phyloP scores from a whole-genome alignment of 2,113 vertebrate species.

The Thamnophis sirtalis region DNA sequence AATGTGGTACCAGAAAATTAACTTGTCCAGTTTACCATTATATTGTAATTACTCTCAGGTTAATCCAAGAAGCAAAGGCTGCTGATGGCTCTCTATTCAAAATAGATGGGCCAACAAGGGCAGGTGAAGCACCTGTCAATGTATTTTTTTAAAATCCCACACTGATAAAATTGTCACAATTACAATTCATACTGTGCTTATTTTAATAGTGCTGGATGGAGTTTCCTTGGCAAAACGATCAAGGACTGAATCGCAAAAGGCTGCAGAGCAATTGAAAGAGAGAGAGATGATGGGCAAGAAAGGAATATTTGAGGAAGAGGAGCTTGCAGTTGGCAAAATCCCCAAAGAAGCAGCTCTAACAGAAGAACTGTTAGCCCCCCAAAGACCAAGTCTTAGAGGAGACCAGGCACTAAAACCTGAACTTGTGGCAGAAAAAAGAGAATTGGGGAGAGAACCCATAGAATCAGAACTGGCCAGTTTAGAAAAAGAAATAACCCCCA shows the following conservation, averaged over 20 bases:
- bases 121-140: background rate
- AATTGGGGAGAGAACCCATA: fast-evolving
- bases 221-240: conserved; percentile 1
- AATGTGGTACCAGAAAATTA: background rate
- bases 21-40: background rate
- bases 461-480: background rate
- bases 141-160: background rate
- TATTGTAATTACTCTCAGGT: background rate
- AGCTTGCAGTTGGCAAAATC: background rate
- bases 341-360: fast-evolving
- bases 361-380: fast-evolving
- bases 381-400: background rate
- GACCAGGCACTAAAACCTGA: background rate
- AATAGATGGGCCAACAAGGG: background rate
- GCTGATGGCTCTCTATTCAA: background rate
- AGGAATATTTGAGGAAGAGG: background rate
- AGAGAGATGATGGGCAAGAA: conserved; percentile 3
- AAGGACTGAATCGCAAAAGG: background rate
- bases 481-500: background rate
- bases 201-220: conserved; percentile 31
- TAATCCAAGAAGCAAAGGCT: background rate
- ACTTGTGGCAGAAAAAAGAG: fast-evolving
- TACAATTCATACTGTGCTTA: conserved; percentile 25
- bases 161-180: background rate
- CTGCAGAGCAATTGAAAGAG: background rate